A percentile compares a stretch with the other conserved stretches of the same genome.
Conservation (phyloP, 1,140 invertebrate species). For the Pinna nobilis region DNA sequence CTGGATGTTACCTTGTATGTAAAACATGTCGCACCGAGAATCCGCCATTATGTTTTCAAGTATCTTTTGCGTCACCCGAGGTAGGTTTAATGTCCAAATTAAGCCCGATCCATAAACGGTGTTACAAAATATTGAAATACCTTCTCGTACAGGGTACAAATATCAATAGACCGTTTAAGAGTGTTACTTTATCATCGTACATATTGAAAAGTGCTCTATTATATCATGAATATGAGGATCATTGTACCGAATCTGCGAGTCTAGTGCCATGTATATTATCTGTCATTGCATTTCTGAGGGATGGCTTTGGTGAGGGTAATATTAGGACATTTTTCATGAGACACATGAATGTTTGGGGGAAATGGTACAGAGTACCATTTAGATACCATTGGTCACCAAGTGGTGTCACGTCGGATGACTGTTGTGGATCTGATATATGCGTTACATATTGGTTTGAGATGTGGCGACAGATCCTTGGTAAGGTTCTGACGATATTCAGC, state of each 20-base stretch:
- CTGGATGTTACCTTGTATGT: background rate
- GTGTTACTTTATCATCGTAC: slow-evolving; percentile 8
- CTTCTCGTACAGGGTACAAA: background rate
- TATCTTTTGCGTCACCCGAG: slow-evolving; percentile 4
- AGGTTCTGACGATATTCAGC: background rate
- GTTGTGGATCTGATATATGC: background rate
- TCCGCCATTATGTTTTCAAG: background rate
- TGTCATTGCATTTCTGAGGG: background rate
- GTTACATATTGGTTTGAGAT: background rate
- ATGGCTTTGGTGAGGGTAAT: background rate
- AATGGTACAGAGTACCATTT: background rate
- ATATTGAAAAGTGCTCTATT: slow-evolving; percentile 4
- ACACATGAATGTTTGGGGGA: background rate
- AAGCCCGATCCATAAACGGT: background rate
- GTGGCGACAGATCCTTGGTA: background rate
- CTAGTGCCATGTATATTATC: background rate
- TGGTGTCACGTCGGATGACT: background rate
- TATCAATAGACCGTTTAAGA: background rate
- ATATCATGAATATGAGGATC: slow-evolving; percentile 6
- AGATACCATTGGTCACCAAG: background rate
- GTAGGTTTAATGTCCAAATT: background rate
- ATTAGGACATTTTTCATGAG: background rate
- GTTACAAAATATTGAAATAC: slow-evolving; percentile 11
- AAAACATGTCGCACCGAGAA: slow-evolving; percentile 3
- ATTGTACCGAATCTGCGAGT: background rate